These are phyloP conservation scores for Threskiornis aethiopicus DNA, from an alignment of 2,797 vertebrate species.

Conservation along the genomic window DNA sequence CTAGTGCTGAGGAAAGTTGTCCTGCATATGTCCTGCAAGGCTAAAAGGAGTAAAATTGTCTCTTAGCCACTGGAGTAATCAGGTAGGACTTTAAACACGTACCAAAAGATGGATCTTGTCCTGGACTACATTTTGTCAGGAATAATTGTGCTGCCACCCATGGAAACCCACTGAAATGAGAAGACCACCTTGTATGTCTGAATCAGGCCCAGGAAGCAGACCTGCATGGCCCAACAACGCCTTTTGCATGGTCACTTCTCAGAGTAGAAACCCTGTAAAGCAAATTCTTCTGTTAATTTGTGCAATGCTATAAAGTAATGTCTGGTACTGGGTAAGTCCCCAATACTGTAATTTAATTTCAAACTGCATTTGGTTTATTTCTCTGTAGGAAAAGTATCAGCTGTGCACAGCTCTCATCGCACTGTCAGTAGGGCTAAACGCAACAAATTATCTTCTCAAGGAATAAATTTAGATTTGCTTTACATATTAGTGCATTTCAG, in stretches of 20 bases:
- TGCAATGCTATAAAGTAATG: background rate
- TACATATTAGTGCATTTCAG: background rate
- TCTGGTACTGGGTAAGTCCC: background rate
- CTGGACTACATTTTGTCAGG: background rate
- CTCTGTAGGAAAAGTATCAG: background rate
- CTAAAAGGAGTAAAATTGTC: background rate
- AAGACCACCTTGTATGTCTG: background rate
- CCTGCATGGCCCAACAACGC: background rate
- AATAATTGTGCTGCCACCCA: background rate
- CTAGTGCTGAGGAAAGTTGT: background rate
- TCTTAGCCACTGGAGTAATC: background rate
- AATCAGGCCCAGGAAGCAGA: background rate
- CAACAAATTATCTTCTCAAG: background rate
- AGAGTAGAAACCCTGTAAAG: background rate
- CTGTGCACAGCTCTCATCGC: background rate
- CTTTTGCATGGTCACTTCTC: background rate
- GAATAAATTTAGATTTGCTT: background rate
- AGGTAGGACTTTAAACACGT: background rate
- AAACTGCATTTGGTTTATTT: background rate
- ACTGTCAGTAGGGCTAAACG: background rate
- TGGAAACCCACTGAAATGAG: background rate
- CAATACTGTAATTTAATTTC: background rate
- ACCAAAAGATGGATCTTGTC: background rate
- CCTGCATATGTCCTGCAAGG: background rate
- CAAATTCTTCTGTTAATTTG: background rate